These are phyloP conservation scores for Gymnothorax reevesii DNA, from an alignment of 2,797 vertebrate genomes.

Conservation along the genomic window DNA sequence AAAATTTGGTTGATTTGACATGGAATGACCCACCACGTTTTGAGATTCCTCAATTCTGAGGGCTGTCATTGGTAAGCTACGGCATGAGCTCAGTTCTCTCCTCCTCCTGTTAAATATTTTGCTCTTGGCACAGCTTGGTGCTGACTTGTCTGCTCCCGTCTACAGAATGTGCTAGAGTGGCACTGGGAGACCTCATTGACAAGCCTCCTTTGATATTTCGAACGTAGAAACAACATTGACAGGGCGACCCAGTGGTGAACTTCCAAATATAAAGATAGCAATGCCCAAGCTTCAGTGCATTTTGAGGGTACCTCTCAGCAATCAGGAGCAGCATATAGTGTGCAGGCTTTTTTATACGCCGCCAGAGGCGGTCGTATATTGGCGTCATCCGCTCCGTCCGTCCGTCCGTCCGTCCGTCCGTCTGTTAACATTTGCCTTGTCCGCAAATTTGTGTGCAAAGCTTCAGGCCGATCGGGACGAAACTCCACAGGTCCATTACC, in stretches of 20 bases:
- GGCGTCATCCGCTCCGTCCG: no score
- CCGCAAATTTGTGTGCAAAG: no score
- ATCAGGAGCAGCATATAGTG: neutral
- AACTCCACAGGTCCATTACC: no score
- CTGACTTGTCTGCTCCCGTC: neutral
- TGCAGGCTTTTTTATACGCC: no score
- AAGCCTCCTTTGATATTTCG: neutral
- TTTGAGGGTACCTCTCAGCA: neutral
- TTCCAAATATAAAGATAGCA: neutral
- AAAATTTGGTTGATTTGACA: no score
- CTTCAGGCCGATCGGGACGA: no score
- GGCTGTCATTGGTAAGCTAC: neutral
- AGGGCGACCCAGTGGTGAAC: neutral
- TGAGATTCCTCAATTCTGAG: neutral
- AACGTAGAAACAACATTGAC: neutral
- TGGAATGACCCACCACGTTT: neutral
- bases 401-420: no score
- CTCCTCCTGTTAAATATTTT: neutral
- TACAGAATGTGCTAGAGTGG: neutral
- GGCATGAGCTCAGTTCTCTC: neutral
- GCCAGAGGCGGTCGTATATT: no score
- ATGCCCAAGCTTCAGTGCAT: neutral
- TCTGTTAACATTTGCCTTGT: no score
- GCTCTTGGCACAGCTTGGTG: neutral
- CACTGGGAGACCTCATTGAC: neutral